Conservation (phyloP, 1,140 invertebrate species). For the Acromyrmex heyeri region DNA sequence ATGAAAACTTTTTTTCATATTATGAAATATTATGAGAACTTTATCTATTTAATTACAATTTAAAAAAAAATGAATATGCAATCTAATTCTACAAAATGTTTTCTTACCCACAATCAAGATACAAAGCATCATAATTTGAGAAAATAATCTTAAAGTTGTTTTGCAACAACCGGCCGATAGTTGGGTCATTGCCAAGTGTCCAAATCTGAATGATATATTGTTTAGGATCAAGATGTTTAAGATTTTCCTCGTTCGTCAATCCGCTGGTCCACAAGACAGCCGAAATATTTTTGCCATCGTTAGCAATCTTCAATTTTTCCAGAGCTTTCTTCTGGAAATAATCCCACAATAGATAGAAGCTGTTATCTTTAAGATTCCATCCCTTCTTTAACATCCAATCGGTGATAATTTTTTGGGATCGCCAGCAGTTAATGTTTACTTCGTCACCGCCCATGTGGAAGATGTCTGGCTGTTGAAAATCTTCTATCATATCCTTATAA, state of each 20-base stretch:
- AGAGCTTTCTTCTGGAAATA: constrained; percentile 91
- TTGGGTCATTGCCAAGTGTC: constrained; percentile 89
- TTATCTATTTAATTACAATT: background rate
- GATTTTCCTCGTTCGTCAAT: constrained; percentile 89
- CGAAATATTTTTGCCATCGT: constrained; percentile 87
- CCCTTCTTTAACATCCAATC: constrained; percentile 90
- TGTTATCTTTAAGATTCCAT: constrained; percentile 87
- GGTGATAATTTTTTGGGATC: constrained; percentile 89
- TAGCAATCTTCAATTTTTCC: constrained; percentile 85
- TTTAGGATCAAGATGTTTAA: constrained; percentile 90
- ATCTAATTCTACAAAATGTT: background rate
- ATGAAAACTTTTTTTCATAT: too few species aligned
- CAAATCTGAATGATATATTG: constrained; percentile 95
- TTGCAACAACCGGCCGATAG: constrained; percentile 89
- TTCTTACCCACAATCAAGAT: constrained; percentile 93
- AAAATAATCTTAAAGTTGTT: constrained; percentile 92
- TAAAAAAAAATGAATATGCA: constrained; percentile 11
- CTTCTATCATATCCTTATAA: constrained; percentile 89
- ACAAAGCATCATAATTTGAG: constrained; percentile 94
- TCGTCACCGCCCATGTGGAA: constrained; percentile 97
- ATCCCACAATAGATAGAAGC: constrained; percentile 92
- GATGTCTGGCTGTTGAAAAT: constrained; percentile 90
- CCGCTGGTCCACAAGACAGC: constrained; percentile 94
- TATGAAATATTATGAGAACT: too few species aligned
- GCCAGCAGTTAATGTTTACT: constrained; percentile 93